These are phyloP conservation scores for Ectemnius continuus DNA, from an alignment of 2,888 invertebrate species.

Conservation along the genomic window DNA sequence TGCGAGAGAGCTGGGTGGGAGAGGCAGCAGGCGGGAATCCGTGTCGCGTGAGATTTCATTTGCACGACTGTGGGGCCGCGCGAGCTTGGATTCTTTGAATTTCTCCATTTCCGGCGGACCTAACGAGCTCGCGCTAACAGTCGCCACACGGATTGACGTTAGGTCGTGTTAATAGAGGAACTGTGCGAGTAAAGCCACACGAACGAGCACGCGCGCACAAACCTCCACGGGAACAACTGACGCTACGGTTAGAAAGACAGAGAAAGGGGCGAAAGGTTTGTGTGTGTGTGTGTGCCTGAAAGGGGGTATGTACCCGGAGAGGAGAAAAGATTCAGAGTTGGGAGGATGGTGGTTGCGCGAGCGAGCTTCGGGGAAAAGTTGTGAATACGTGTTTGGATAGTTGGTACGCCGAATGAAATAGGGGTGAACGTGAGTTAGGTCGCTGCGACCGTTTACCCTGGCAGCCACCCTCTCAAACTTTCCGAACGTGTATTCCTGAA, in stretches of 20 bases:
- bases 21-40: conserved; percentile 5
- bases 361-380: conserved; percentile 1
- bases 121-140: conserved; percentile 5
- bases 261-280: neutral
- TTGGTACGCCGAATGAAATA: conserved; percentile 8
- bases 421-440: conserved; percentile 6
- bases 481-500: conserved; percentile 2
- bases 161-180: neutral
- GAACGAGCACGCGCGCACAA: neutral
- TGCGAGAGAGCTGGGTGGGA: conserved; percentile 3
- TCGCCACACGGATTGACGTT: conserved; percentile 4
- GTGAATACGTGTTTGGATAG: conserved; percentile 6
- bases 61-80: conserved; percentile 8
- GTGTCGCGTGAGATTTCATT: conserved; percentile 36
- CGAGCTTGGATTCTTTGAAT: conserved; percentile 14
- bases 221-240: neutral
- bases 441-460: neutral
- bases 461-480: conserved; percentile 6
- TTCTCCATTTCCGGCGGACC: neutral
- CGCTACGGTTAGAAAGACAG: neutral
- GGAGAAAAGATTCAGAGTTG: conserved; percentile 3
- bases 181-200: neutral
- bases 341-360: neutral
- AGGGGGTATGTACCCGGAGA: neutral
- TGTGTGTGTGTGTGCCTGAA: no score